Percentiles rank a stretch among this genome's conserved stretches.
These are phyloP conservation scores for Solenopsis fugax DNA, from an alignment of 1,140 invertebrate genomes.

Conservation along the genomic window DNA sequence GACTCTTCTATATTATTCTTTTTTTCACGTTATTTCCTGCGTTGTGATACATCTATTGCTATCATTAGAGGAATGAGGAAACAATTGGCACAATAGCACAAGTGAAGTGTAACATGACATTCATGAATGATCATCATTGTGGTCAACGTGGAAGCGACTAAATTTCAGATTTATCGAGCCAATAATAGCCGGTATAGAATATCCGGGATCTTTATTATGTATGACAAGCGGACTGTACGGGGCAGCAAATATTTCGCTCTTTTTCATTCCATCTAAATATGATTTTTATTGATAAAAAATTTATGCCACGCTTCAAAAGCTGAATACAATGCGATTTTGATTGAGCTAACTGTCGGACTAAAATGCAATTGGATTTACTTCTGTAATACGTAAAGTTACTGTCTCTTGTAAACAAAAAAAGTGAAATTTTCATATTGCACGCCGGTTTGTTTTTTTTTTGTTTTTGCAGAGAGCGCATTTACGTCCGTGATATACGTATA, in stretches of 20 bases:
- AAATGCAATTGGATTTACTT: constrained; percentile 6
- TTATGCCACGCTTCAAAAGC: background rate
- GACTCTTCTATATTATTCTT: background rate
- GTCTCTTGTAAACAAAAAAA: background rate
- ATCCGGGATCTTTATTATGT: constrained; percentile 28
- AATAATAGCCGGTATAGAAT: constrained; percentile 29
- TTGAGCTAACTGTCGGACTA: background rate
- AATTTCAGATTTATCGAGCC: constrained; percentile 27
- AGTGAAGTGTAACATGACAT: background rate
- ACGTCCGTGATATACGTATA: background rate
- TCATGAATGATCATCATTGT: background rate
- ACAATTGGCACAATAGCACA: background rate
- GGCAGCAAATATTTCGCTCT: background rate
- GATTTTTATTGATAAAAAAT: constrained; percentile 23
- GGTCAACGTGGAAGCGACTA: background rate
- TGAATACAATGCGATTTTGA: background rate
- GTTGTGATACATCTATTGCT: background rate
- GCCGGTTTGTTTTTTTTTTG: background rate
- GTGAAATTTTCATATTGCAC: background rate
- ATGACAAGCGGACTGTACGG: background rate
- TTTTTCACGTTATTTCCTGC: background rate
- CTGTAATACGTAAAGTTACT: background rate
- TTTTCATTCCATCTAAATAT: background rate
- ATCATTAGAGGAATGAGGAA: background rate
- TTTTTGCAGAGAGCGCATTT: background rate